Percentiles rank a stretch among this genome's conserved stretches.
These are phyloP conservation scores for Scartelaos histophorus DNA, from an alignment of 2,113 vertebrate species.

Conservation along the genomic window DNA sequence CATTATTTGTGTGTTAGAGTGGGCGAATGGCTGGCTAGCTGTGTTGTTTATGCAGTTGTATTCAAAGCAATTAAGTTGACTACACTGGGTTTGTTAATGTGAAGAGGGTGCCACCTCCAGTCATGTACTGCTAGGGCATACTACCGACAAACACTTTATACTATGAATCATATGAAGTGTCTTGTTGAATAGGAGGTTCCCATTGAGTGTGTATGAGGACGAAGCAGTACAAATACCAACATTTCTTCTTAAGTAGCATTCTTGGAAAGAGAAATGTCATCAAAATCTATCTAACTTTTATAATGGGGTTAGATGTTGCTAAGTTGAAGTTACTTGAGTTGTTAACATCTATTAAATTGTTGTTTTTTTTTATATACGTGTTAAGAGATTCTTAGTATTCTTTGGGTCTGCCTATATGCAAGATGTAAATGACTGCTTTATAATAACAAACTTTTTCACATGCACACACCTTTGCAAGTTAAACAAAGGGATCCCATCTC, in stretches of 20 bases:
- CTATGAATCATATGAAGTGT: conserved; percentile 57
- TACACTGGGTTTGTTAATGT: conserved; percentile 78
- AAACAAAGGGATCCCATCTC: conserved; percentile 64
- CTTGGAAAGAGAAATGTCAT: conserved; percentile 8
- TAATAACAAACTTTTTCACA: not conserved
- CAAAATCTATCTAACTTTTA: not conserved
- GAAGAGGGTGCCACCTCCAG: conserved; percentile 70
- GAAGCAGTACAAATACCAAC: conserved; percentile 8
- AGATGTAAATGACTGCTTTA: not conserved
- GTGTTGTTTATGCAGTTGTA: conserved; percentile 78
- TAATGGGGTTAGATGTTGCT: not conserved
- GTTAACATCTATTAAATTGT: not conserved
- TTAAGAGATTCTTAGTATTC: not conserved
- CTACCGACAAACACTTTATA: conserved; percentile 43
- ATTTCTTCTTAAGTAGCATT: no score
- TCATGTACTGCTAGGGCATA: conserved; percentile 59
- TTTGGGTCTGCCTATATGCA: not conserved
- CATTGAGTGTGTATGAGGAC: conserved; percentile 41
- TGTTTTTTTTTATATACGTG: not conserved
- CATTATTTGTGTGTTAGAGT: conserved; percentile 27
- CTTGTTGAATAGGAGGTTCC: conserved; percentile 30
- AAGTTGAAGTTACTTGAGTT: no score
- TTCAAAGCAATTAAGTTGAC: conserved; percentile 76
- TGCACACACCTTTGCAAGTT: conserved; percentile 26
- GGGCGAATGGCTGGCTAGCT: conserved; percentile 59